Evolutionary conservation across 2,113 vertebrate genomes (phyloP), one percentile per base, ranked within the genome.

Genomic region (Zosterops japonicus): DNA sequence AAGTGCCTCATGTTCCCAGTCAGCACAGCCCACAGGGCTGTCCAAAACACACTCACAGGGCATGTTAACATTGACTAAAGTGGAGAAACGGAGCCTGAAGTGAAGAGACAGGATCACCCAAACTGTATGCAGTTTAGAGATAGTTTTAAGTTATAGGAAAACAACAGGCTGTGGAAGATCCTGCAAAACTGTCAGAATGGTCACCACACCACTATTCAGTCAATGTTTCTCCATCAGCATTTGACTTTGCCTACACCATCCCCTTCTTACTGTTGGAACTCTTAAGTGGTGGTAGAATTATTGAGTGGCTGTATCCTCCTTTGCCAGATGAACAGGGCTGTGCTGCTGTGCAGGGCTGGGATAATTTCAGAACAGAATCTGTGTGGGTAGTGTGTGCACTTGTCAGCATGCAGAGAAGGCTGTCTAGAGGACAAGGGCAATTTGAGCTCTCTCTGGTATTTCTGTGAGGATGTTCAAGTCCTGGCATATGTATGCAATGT

Each of bases 401-500:
- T 59, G 49, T 25, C 1, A 3, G 35, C 6, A 3, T 22, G 19
- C 65, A 56, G 57, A 33, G 61, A 39, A 61, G 49, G 46, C 36
- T 95, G 9, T 57, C 16, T 8, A 22, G 68, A 50, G 68, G 31
- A 52, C 42, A 36, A 10, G n/a, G 47, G 16, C 33, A 16, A 3
- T 76, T 55, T 77, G 59, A 72, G 22, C 29, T 59, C 69, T 33
- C 23, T 5, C 5, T 36, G n/a, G 11, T 70, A 29, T 57, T 65
- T 83, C 50, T 80, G 31, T 4, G 1, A 49, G 31, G 12, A 19
- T 76, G 12, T 53, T 39, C n/a, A 53, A 36, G n/a, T 53, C 35
- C 39, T 50, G 33, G 22, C 15, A 1, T 10, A 6, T 9, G 20
- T 39, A 4, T 44, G 36, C 35, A 60, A 0, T 33, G 23, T 12